Evolutionary conservation across 1,140 invertebrate species (phyloP), one percentile per base, ranked within the genome.

Genomic region (Halictus rubicundus): DNA sequence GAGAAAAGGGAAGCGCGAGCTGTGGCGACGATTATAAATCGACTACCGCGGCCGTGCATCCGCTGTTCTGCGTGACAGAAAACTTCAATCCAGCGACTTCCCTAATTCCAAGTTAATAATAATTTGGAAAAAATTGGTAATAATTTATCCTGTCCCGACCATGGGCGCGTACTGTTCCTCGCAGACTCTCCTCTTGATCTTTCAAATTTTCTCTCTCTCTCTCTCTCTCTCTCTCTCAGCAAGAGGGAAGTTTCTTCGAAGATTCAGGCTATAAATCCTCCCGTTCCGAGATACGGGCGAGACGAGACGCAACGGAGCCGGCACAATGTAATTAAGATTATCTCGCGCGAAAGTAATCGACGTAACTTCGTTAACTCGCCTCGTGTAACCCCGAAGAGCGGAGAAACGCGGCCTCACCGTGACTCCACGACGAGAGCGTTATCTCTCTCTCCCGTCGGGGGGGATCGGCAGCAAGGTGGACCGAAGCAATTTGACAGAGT

Each of bases 1-100:
- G 80, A 81, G 69, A 79, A 85, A 87, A 79, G 64, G 57, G 84
- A 84, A 69, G 81, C 68, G 6, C 71, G 78, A 21, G 49, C 16
- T 16, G 19, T 88, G 65, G 78, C 83, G 82, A 82, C 81, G 83
- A 88, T 88, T 88, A 88, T 89, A 87, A 87, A 88, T 89, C 83
- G 87, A 87, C 85, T 82, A 52, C 19, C 42, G 10, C 25, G 32
- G 14, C 9, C 25, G 16, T 52, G 42, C 25, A 54, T 21, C 49
- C 16, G 16, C 49, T 54, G 21, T 19, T 21, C 49, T 54, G 16
- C 21, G 49, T 21, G 49, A 54, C 16, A 6, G 49, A 54, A 54
- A 21, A 21, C 21, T 21, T 54, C 49, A 46, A 2, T 14, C 42
- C 12, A 14, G 10, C 12, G 12, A 46, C 14, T 46, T 46, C 14